Conservation (phyloP, 2,888 invertebrate species). For the Abscondita cerata region DNA sequence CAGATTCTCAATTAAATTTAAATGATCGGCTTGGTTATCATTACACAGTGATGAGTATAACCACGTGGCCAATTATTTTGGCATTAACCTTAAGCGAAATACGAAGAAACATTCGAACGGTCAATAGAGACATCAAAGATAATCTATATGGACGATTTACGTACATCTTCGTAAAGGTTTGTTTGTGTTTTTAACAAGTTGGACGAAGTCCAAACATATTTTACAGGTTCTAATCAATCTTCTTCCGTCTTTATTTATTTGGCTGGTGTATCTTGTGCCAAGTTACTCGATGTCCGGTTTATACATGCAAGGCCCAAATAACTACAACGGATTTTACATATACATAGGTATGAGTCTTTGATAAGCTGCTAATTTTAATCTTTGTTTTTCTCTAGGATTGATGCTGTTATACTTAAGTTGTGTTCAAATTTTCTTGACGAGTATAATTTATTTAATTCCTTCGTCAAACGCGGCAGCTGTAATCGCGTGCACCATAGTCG, state of each 20-base stretch:
- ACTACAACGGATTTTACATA: constrained; percentile 73
- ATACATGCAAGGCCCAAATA: constrained; percentile 71
- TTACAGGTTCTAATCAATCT: constrained; percentile 78
- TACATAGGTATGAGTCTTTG: constrained; percentile 79
- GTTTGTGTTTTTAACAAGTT: constrained; percentile 40
- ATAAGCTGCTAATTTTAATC: not conserved
- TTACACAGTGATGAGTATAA: constrained; percentile 79
- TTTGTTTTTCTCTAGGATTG: constrained; percentile 67
- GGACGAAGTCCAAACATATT: constrained; percentile 15
- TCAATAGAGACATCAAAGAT: constrained; percentile 81
- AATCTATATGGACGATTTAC: constrained; percentile 80
- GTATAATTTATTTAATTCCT: constrained; percentile 71
- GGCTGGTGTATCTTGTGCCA: constrained; percentile 85
- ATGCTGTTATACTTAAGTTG: constrained; percentile 75
- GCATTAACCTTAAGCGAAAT: constrained; percentile 67
- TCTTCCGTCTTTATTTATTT: constrained; percentile 79
- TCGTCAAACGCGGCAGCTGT: constrained; percentile 70
- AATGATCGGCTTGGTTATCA: constrained; percentile 88
- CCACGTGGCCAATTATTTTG: constrained; percentile 79
- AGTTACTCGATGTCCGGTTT: constrained; percentile 89
- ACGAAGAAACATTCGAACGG: constrained; percentile 66
- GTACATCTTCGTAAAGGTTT: constrained; percentile 82
- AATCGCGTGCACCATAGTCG: constrained; percentile 66
- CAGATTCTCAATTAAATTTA: constrained; percentile 74
- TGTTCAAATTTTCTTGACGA: constrained; percentile 71